A percentile compares a stretch with the other conserved stretches of the same genome.
Conservation (phyloP, 1,140 invertebrate species). For the Drosophila bocki region DNA sequence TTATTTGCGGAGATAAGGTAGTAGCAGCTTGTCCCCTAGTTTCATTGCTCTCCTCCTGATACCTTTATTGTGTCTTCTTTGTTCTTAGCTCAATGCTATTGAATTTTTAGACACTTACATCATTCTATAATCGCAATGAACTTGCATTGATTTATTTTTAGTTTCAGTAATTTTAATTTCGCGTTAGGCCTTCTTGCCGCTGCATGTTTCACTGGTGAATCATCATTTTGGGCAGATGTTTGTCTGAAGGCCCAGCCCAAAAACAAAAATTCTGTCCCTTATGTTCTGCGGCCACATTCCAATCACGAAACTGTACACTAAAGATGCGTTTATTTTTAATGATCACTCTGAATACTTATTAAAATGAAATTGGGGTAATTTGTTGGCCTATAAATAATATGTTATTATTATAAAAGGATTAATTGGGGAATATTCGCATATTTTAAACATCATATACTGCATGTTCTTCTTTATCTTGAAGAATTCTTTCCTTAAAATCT, state of each 20-base stretch:
- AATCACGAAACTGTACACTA: constrained; percentile 14
- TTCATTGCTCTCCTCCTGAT: constrained; percentile 19
- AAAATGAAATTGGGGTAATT: not conserved
- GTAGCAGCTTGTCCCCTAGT: constrained; percentile 20
- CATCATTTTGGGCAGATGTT: constrained; percentile 29
- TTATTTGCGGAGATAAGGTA: constrained; percentile 67
- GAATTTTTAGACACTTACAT: constrained; percentile 63
- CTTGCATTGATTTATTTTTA: constrained; percentile 53
- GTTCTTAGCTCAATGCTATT: constrained; percentile 32
- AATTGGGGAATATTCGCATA: not conserved
- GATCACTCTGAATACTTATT: not conserved
- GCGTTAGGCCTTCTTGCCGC: constrained; percentile 23
- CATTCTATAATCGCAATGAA: constrained; percentile 32
- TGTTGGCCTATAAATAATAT: not conserved
- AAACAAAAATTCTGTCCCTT: constrained; percentile 22
- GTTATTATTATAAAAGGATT: not conserved
- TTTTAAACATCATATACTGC: not conserved
- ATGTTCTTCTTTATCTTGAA: not conserved
- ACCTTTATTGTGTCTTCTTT: constrained; percentile 6
- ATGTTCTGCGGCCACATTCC: constrained; percentile 18
- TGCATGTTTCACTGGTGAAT: constrained; percentile 33
- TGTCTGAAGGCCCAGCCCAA: constrained; percentile 17
- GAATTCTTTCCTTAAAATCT: not conserved
- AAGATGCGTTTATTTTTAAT: not conserved
- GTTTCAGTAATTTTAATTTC: constrained; percentile 13